A percentile compares a stretch with the other conserved stretches of the same genome.
Conservation (phyloP, 2,888 invertebrate species). For the Tenthredo mesomela region DNA sequence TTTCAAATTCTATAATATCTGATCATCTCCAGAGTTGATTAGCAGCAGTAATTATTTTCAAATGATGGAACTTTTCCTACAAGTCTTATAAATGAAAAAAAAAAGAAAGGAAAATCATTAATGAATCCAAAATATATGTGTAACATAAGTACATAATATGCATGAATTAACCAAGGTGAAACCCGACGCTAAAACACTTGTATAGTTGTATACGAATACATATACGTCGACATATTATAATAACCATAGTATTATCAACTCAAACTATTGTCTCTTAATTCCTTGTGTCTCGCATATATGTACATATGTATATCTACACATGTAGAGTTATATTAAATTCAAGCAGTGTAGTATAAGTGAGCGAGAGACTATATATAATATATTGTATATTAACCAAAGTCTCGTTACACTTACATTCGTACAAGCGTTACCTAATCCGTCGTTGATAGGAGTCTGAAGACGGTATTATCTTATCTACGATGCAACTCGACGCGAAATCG, state of each 20-base stretch:
- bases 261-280: slow-evolving; percentile 6
- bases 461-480: slow-evolving; percentile 21
- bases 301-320: too few species aligned
- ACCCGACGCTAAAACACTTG: not conserved
- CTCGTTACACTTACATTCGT: not conserved
- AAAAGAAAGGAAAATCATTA: not conserved
- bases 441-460: not conserved
- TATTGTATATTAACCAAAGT: not conserved
- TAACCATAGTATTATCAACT: not conserved
- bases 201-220: not conserved
- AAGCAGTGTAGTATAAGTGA: not conserved
- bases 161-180: not conserved
- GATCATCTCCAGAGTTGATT: too few species aligned
- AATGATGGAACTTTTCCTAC: not conserved
- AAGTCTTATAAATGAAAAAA: not conserved
- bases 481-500: slow-evolving; percentile 36
- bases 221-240: not conserved
- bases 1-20: too few species aligned
- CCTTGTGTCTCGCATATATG: not conserved
- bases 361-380: too few species aligned
- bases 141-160: not conserved
- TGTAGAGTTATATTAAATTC: not conserved
- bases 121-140: not conserved
- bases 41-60: too few species aligned
- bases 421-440: slow-evolving; percentile 19